Evolutionary conservation across 2,113 vertebrate species (phyloP).

Genomic region (Saccopteryx bilineata): DNA sequence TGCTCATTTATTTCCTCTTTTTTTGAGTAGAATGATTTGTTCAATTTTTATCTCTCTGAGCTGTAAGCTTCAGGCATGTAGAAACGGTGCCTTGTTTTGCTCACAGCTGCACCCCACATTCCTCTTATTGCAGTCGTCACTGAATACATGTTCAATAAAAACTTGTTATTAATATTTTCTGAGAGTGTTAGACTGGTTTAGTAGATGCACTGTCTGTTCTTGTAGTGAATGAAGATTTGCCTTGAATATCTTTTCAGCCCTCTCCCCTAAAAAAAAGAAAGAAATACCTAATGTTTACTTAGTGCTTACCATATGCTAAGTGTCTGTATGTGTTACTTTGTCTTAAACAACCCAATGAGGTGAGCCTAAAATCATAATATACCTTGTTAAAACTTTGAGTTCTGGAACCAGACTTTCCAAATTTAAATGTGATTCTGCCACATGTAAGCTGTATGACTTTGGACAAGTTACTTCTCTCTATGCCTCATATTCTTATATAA

Average conservation of each 20-base stretch:
- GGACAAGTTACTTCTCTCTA: constrained; percentile 11
- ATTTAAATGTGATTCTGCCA: not conserved
- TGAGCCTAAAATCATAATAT: not conserved
- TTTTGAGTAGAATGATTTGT: not conserved
- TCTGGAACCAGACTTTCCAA: not conserved
- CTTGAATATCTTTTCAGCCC: constrained; percentile 17
- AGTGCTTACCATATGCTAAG: not conserved
- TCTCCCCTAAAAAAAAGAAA: not conserved
- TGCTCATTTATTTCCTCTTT: not conserved
- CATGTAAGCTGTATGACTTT: not conserved
- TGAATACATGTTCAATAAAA: not conserved
- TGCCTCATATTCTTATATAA: not conserved
- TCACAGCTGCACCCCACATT: not conserved
- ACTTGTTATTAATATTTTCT: constrained; percentile 5
- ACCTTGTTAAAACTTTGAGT: not conserved
- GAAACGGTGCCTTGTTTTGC: not conserved
- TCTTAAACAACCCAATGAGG: not conserved
- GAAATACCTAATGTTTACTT: not conserved
- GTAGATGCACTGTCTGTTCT: not conserved
- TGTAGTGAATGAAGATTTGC: not conserved
- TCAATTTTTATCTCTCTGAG: not conserved
- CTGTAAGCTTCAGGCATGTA: not conserved
- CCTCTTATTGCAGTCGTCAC: not conserved
- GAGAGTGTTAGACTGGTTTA: not conserved
- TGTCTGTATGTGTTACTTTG: not conserved